These are phyloP conservation scores for Saxidomus purpurata DNA, from an alignment of 1,140 invertebrate genomes.

Conservation along the genomic window DNA sequence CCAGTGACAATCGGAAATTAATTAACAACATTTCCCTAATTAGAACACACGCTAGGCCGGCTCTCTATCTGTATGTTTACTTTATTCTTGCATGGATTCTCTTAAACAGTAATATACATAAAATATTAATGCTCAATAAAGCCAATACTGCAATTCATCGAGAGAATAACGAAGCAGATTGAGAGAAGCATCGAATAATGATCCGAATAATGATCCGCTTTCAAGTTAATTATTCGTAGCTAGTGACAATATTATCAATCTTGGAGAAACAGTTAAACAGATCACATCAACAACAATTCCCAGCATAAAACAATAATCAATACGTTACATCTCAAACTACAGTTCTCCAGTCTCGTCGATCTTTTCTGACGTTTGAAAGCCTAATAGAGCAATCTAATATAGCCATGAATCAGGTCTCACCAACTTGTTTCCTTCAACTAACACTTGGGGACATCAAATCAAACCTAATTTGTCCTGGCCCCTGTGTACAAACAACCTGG, in stretches of 20 bases:
- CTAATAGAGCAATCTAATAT: constrained; percentile 63
- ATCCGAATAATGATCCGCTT: constrained; percentile 69
- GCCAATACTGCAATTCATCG: constrained; percentile 14
- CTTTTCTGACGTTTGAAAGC: constrained; percentile 40
- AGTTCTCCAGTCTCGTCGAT: not conserved
- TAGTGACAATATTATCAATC: constrained; percentile 69
- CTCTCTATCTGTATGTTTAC: not conserved
- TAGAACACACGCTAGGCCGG: not conserved
- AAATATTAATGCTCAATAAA: constrained; percentile 56
- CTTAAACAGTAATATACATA: constrained; percentile 38
- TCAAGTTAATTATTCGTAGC: constrained; percentile 69
- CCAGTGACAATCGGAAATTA: constrained; percentile 13
- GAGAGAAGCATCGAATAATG: constrained; percentile 52
- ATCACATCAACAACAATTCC: constrained; percentile 63
- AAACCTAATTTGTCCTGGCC: constrained; percentile 56
- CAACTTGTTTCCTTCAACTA: constrained; percentile 48
- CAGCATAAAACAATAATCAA: constrained; percentile 69
- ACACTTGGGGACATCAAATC: constrained; percentile 60
- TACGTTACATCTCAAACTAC: constrained; percentile 63
- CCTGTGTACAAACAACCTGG: constrained; percentile 61
- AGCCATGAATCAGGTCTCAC: constrained; percentile 44
- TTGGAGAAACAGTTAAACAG: constrained; percentile 68
- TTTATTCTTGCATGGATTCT: constrained; percentile 15
- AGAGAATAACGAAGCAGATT: constrained; percentile 40
- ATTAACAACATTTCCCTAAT: constrained; percentile 5